Evolutionary conservation across 2,888 invertebrate species (phyloP).

Genomic region (Lutraria lutraria): DNA sequence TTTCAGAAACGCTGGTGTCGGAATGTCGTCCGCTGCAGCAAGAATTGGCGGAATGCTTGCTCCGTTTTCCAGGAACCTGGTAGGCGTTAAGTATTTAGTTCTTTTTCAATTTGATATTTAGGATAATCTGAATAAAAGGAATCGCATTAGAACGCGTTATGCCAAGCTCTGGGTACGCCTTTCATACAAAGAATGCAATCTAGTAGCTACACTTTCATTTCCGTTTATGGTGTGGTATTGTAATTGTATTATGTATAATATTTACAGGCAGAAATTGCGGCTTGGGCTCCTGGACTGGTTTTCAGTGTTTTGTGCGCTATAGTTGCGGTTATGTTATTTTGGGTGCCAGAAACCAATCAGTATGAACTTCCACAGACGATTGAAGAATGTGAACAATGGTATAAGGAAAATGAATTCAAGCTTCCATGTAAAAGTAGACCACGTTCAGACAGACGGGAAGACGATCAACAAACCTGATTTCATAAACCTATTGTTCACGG

Average conservation of each 20-base stretch:
- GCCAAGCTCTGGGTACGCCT: no score
- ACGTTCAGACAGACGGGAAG: not conserved
- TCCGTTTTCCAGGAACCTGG: constrained; percentile 74
- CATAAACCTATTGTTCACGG: not conserved
- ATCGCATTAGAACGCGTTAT: no score
- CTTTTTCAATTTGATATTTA: no score
- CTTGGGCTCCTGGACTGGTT: constrained; percentile 70
- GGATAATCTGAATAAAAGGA: no score
- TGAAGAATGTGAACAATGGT: constrained; percentile 70
- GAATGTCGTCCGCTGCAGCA: constrained; percentile 71
- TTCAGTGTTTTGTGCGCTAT: constrained; percentile 65
- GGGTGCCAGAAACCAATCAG: constrained; percentile 71
- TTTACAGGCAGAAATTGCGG: constrained; percentile 59
- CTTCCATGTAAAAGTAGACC: constrained; percentile 28
- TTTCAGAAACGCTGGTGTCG: constrained; percentile 75
- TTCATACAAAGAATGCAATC: no score
- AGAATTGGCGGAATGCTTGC: constrained; percentile 74
- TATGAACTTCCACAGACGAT: constrained; percentile 70
- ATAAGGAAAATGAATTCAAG: constrained; percentile 59
- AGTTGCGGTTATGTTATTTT: constrained; percentile 55
- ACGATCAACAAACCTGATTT: constrained; percentile 26
- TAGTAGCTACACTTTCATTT: no score
- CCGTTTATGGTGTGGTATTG: no score
- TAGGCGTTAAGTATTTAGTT: constrained; percentile 37
- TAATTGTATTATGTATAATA: no score